Evolutionary conservation across 1,140 invertebrate species (phyloP).

Genomic region (Ctenoplectra terminalis): DNA sequence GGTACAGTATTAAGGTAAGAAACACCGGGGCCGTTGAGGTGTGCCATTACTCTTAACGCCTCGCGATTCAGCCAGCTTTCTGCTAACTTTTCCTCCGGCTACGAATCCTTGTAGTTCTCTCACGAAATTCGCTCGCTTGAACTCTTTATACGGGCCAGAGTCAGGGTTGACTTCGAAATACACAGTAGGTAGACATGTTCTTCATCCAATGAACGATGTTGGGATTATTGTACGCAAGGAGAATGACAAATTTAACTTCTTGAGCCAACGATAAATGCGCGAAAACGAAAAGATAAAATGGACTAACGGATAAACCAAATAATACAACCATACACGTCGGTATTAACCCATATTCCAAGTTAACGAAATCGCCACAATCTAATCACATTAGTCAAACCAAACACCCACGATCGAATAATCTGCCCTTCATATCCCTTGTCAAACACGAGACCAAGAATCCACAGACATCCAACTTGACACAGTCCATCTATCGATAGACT

Average conservation of each 20-base stretch:
- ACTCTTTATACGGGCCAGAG: neutral
- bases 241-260: neutral
- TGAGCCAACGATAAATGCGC: neutral
- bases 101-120: neutral
- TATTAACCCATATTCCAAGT: neutral
- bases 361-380: neutral
- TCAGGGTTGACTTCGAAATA: neutral
- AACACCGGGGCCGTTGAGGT: neutral
- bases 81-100: neutral
- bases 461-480: neutral
- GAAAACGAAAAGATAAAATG: neutral
- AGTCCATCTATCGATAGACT: neutral
- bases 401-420: neutral
- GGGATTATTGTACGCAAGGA: neutral
- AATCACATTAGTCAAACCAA: too few species aligned
- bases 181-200: neutral
- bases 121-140: neutral
- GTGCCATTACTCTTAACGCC: constrained; percentile 29
- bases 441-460: neutral
- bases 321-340: neutral
- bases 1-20: neutral
- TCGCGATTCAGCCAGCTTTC: constrained; percentile 8
- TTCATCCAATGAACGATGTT: neutral
- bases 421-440: neutral
- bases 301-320: neutral